phyloP scores from a whole-genome alignment of 2,113 vertebrate genomes.

The Tetrao urogallus region DNA sequence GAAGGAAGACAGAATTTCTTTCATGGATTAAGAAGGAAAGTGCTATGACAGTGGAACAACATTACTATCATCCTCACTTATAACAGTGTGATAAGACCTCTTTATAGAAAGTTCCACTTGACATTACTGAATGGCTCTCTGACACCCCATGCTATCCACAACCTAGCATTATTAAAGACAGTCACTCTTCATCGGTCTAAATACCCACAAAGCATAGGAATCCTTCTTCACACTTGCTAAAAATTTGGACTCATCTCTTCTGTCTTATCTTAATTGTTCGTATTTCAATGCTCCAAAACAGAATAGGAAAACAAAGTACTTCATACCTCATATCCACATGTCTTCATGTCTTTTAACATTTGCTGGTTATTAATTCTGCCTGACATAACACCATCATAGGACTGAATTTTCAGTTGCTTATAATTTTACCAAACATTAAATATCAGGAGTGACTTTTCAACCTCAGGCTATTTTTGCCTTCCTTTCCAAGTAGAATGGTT shows the following conservation, averaged over 20 bases:
- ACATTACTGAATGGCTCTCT: background rate
- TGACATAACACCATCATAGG: background rate
- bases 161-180: background rate
- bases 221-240: background rate
- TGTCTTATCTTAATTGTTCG: background rate
- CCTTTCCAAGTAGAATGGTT: background rate
- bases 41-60: background rate
- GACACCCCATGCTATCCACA: background rate
- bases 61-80: background rate
- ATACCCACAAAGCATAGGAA: background rate
- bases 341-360: background rate
- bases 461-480: background rate
- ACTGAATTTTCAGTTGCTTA: background rate
- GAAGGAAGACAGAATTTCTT: background rate
- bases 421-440: conserved; percentile 8
- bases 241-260: background rate
- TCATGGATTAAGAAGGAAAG: background rate
- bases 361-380: background rate
- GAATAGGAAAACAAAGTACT: background rate
- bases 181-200: background rate
- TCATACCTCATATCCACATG: background rate
- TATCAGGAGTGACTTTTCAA: background rate
- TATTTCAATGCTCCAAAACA: background rate
- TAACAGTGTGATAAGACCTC: background rate
- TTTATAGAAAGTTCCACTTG: background rate